Evolutionary conservation across 2,113 vertebrate species (phyloP).

Genomic region (Paralichthys olivaceus): DNA sequence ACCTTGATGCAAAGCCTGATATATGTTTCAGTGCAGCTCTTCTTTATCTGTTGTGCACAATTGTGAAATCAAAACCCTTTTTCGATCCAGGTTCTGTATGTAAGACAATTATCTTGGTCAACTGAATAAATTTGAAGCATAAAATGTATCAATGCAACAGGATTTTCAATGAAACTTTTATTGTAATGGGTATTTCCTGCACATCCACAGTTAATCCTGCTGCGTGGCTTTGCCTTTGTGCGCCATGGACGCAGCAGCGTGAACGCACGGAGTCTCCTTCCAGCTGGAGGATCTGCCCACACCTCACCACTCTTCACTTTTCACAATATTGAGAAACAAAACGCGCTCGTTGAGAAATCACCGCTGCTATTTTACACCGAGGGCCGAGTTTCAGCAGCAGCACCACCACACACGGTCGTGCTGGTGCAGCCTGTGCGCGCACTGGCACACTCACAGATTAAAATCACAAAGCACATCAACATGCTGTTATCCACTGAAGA

Average conservation of each 20-base stretch:
- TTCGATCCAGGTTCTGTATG: too few species aligned
- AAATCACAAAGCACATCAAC: slow-evolving; percentile 63
- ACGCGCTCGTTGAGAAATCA: not conserved
- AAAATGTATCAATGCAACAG: not conserved
- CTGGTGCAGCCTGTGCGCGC: slow-evolving; percentile 17
- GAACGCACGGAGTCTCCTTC: slow-evolving; percentile 32
- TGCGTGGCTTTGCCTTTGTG: slow-evolving; percentile 8
- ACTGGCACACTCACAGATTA: slow-evolving; percentile 27
- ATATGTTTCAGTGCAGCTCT: too few species aligned
- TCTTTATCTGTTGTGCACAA: too few species aligned
- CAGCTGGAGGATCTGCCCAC: slow-evolving; percentile 18
- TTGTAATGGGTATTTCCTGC: not conserved
- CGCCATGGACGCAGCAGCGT: slow-evolving; percentile 5
- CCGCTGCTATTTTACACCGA: not conserved
- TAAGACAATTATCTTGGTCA: too few species aligned
- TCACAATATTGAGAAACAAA: not conserved
- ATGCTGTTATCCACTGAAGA: slow-evolving; percentile 31
- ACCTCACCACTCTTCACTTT: not conserved
- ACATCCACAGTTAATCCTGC: slow-evolving; percentile 24
- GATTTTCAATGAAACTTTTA: not conserved
- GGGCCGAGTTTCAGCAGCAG: slow-evolving; percentile 2
- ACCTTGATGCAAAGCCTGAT: too few species aligned
- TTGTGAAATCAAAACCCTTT: too few species aligned
- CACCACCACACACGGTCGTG: not conserved
- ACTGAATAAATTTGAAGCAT: not conserved